Base-by-base conservation (phyloP, 2,113 vertebrate species). In the Crypturellus undulatus region DNA sequence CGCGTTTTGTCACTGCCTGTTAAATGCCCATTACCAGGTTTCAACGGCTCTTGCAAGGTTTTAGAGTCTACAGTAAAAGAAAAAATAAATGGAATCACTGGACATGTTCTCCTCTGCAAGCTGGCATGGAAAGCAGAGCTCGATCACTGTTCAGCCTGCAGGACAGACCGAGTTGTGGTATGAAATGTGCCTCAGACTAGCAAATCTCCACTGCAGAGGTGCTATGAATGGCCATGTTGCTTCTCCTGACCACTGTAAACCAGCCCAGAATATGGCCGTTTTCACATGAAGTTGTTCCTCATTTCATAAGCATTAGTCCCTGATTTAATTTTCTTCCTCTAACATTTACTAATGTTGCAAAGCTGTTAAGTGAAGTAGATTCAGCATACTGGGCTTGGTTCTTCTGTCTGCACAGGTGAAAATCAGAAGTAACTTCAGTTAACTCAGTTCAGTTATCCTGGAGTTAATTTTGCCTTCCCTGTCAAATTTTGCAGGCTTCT, bases 251-350 rank as follows among this genome's bases (percentile, higher is more conserved):
- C 21, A 17, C 49, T n/a, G 4, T 16, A 87, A 90, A 82, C 2
- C n/a, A 82, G 10, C 21, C 45, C 45, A 86, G 51, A 73, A 40
- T 9, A 6, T 42, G 32, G 42, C 21, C 13, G 36, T 79, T 88
- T 84, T 40, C 25, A 32, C 26, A 11, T 10, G 2, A 79, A 54
- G 36, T 12, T 62, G 9, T 45, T 64, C 51, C 51, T 22, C 20
- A 22, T 20, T 52, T 56, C 36, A 22, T 54, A 62, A 63, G 17
- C 11, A 25, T 83, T 69, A 71, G 19, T 65, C 54, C 43, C n/a
- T 70, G 26, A 0, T 82, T 87, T 69, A 65, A 10, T 38, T 12
- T 0, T 0, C 32, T 14, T 58, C 68, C 1, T 0, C 70, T 67
- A 16, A 58, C 83, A 34, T 83, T 64, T 25, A 47, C 4, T 24